phyloP scores from a whole-genome alignment of 1,140 invertebrate genomes.

The Caenorhabditis inopinata region DNA sequence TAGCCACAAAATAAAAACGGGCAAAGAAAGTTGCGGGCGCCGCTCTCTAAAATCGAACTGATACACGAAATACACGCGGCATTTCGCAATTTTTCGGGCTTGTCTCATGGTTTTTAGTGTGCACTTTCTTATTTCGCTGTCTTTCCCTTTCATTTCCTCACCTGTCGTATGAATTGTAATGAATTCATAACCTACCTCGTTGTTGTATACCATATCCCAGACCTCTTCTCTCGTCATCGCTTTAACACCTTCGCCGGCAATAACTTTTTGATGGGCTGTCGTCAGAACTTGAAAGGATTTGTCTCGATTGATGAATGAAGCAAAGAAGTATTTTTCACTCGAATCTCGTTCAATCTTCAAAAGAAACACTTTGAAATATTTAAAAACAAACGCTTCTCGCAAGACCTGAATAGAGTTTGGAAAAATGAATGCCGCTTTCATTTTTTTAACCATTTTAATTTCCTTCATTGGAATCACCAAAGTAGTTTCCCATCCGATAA shows the following conservation, averaged over 20 bases:
- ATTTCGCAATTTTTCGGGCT: no score
- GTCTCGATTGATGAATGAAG: slow-evolving; percentile 43
- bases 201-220: slow-evolving; percentile 23
- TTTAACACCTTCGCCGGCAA: not conserved
- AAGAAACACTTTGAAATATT: no score
- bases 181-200: not conserved
- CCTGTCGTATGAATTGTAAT: no score
- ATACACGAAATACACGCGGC: no score
- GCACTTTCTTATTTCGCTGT: no score
- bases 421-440: slow-evolving; percentile 41
- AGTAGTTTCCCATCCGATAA: slow-evolving; percentile 42
- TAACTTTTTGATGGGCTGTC: not conserved
- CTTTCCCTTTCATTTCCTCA: no score
- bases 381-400: not conserved
- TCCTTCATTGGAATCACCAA: slow-evolving; percentile 42
- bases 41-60: no score
- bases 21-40: no score
- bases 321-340: slow-evolving; percentile 38
- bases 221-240: slow-evolving; percentile 19
- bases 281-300: slow-evolving; percentile 30
- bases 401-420: slow-evolving; percentile 45
- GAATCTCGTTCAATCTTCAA: slow-evolving; percentile 22
- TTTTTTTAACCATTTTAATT: slow-evolving; percentile 30
- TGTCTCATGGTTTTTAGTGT: no score
- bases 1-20: no score